A percentile compares a stretch with the other conserved stretches of the same genome.
Conservation (phyloP, 2,797 vertebrate species). For the Tokudaia muenninki region DNA sequence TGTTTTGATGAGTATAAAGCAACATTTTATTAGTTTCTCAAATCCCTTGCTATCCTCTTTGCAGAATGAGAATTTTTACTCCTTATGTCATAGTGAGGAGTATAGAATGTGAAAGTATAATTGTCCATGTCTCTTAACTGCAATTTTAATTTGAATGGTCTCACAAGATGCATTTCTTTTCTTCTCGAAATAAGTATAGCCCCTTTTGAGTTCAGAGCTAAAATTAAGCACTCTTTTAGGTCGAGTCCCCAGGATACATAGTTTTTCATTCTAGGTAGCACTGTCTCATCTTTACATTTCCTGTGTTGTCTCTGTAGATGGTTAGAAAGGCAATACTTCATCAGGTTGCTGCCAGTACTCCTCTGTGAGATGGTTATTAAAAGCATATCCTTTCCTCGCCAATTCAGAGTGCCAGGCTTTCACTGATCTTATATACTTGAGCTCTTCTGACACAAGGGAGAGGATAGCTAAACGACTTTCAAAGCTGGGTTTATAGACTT, state of each 20-base stretch:
- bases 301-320: constrained; percentile 75
- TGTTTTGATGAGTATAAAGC: constrained; percentile 71
- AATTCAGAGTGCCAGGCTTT: constrained; percentile 70
- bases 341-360: constrained; percentile 70
- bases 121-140: constrained; percentile 71
- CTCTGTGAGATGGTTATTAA: constrained; percentile 79
- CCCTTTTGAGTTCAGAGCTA: constrained; percentile 68
- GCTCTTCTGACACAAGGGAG: constrained; percentile 58
- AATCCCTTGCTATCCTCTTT: constrained; percentile 75
- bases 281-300: constrained; percentile 80
- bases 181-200: constrained; percentile 54
- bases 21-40: constrained; percentile 77
- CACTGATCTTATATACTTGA: constrained; percentile 64
- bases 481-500: constrained; percentile 64
- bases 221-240: constrained; percentile 77
- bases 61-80: constrained; percentile 70
- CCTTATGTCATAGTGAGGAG: constrained; percentile 66
- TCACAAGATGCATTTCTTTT: constrained; percentile 74
- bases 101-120: constrained; percentile 77
- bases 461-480: constrained; percentile 39
- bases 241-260: constrained; percentile 59
- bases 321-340: constrained; percentile 77
- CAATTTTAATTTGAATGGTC: constrained; percentile 69
- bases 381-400: constrained; percentile 68
- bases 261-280: constrained; percentile 75